These are phyloP conservation scores for Sphaerophoria taeniata DNA, from an alignment of 2,888 invertebrate genomes.

Conservation along the genomic window DNA sequence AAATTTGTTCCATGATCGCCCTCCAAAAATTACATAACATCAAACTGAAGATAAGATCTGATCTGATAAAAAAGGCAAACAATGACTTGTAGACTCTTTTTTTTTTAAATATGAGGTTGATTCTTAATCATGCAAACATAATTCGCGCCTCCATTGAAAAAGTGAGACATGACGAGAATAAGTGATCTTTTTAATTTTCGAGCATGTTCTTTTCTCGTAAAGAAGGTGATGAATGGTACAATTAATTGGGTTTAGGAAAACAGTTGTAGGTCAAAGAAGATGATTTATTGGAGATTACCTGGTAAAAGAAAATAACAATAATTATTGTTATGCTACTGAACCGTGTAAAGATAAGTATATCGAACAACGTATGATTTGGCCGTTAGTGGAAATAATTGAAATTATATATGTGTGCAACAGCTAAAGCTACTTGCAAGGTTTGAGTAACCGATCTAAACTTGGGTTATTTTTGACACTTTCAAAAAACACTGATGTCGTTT, in stretches of 20 bases:
- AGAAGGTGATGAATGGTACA: conserved; percentile 35
- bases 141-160: not conserved
- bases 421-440: too few relatives aligned
- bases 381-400: not conserved
- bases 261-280: conserved; percentile 52
- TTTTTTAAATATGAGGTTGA: conserved; percentile 7
- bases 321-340: conserved; percentile 7
- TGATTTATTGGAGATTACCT: conserved; percentile 52
- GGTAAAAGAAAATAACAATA: conserved; percentile 49
- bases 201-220: conserved; percentile 4
- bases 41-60: conserved; percentile 14
- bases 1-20: not conserved
- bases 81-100: conserved; percentile 11
- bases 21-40: conserved; percentile 15
- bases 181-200: conserved; percentile 22
- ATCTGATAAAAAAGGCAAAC: conserved; percentile 13
- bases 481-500: too few relatives aligned
- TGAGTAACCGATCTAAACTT: too few relatives aligned
- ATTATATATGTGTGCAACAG: too few relatives aligned
- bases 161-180: conserved; percentile 7
- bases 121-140: conserved; percentile 7
- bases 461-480: too few relatives aligned
- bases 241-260: conserved; percentile 28
- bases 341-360: not conserved
- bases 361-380: not conserved